Conservation (phyloP, 2,113 vertebrate species). For the Oreochromis aureus region DNA sequence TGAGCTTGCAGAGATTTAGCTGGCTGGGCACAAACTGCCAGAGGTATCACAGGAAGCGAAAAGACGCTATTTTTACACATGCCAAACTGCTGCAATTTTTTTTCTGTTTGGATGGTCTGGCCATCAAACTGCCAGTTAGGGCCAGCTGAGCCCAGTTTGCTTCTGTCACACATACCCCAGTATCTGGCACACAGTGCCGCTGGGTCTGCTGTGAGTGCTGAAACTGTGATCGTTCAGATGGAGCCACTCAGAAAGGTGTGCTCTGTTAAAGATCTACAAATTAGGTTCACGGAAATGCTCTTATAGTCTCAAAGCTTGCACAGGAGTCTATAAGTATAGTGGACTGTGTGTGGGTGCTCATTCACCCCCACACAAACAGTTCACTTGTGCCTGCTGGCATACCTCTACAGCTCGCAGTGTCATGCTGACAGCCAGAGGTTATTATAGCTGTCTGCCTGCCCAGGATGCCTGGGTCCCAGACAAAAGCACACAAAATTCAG, state of each 20-base stretch:
- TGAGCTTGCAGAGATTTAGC: constrained; percentile 23
- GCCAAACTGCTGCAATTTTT: constrained; percentile 3
- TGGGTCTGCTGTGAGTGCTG: not conserved
- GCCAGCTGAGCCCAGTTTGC: constrained; percentile 17
- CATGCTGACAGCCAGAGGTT: constrained; percentile 36
- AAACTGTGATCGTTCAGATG: not conserved
- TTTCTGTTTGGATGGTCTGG: constrained; percentile 7
- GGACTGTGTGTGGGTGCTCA: not conserved
- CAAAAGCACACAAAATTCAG: not conserved
- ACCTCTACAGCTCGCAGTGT: not conserved
- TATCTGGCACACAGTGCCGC: not conserved
- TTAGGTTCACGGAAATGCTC: not conserved
- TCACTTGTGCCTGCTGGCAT: not conserved
- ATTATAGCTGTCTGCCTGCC: constrained; percentile 12
- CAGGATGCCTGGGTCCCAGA: not conserved
- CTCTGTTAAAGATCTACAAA: constrained; percentile 14
- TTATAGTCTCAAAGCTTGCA: not conserved
- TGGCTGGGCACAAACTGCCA: constrained; percentile 1
- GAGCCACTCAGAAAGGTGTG: not conserved
- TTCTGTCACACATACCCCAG: constrained; percentile 4
- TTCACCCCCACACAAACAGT: not conserved
- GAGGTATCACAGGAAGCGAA: constrained; percentile 10
- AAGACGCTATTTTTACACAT: constrained; percentile 33
- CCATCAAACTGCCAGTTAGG: constrained; percentile 29
- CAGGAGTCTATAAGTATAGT: not conserved